Evolutionary conservation across 1,140 invertebrate genomes (phyloP).

Genomic region (Eueides isabella): DNA sequence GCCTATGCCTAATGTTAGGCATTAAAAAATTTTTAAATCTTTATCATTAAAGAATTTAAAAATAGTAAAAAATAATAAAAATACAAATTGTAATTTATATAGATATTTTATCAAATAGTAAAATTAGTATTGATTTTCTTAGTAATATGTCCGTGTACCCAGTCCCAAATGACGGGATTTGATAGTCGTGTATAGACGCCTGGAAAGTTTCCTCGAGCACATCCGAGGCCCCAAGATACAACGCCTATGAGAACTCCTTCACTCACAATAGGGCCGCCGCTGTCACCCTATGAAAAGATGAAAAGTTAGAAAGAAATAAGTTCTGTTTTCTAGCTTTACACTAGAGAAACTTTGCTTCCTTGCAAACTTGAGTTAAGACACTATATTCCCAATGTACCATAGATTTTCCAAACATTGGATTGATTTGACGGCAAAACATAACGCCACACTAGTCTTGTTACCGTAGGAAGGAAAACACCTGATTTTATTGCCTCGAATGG

Average conservation of each 20-base stretch:
- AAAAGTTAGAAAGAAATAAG: not conserved
- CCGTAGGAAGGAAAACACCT: too few relatives aligned
- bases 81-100: not conserved
- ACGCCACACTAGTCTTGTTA: too few relatives aligned
- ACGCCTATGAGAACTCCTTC: constrained; percentile 83
- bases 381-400: not conserved
- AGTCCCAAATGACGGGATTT: constrained; percentile 62
- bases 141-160: constrained; percentile 59
- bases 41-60: too few relatives aligned
- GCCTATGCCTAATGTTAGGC: too few relatives aligned
- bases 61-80: too few relatives aligned
- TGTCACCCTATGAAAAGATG: constrained; percentile 61
- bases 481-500: too few relatives aligned
- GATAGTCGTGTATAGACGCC: constrained; percentile 84
- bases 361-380: not conserved
- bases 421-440: too few relatives aligned
- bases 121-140: constrained; percentile 21
- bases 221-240: constrained; percentile 86
- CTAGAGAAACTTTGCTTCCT: too few relatives aligned
- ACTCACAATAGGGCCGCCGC: constrained; percentile 74
- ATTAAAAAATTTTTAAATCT: too few relatives aligned
- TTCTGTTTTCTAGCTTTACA: not conserved
- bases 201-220: constrained; percentile 83
- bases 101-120: constrained; percentile 11
- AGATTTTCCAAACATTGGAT: too few relatives aligned